Base-by-base conservation (phyloP, 2,113 vertebrate species). In the Euleptes europaea region DNA sequence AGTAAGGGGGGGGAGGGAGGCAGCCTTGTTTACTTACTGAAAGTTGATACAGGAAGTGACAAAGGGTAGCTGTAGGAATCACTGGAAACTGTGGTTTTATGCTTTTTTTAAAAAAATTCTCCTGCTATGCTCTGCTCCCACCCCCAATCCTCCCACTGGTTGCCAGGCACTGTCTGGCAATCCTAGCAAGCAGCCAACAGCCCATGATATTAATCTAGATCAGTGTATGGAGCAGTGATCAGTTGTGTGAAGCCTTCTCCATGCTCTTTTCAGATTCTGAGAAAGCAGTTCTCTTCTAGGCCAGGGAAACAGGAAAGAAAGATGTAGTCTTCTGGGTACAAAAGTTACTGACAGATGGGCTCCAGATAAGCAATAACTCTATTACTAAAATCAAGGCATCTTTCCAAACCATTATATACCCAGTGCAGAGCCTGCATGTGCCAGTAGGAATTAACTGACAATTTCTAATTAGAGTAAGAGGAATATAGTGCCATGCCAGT, bases 401-500 rank as follows among this genome's bases (percentile, higher is more conserved):
- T 83, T 23, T 76, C 82, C 42, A 83, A 72, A 66, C 21, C 44
- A 75, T 76, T 83, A 75, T 63, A 83, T 6, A 74, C 31, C 72
- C 71, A 66, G 12, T 42, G 71, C 57, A 83, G 60, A 33, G 14
- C 42, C 42, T 83, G 82, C n/a, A 51, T 75, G 60, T 83, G 57
- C 72, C 82, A 75, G 31, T 78, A 78, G 77, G 88, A 38, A 7
- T 86, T 60, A 49, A 33, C 8, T 82, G 0, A 15, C 51, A 31
- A 47, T 4, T 85, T 79, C 40, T 78, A 83, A 63, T 57, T 90
- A 80, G 70, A 75, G 35, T 78, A 65, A 86, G 84, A 86, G 84
- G 78, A 15, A 31, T 54, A 23, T 49, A 84, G 65, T 60, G 31
- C 47, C 85, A n/a, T 35, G 78, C 88, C 44, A 88, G 49, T 85